Conservation (phyloP, 2,888 invertebrate species). For the Augiades crinisus region DNA sequence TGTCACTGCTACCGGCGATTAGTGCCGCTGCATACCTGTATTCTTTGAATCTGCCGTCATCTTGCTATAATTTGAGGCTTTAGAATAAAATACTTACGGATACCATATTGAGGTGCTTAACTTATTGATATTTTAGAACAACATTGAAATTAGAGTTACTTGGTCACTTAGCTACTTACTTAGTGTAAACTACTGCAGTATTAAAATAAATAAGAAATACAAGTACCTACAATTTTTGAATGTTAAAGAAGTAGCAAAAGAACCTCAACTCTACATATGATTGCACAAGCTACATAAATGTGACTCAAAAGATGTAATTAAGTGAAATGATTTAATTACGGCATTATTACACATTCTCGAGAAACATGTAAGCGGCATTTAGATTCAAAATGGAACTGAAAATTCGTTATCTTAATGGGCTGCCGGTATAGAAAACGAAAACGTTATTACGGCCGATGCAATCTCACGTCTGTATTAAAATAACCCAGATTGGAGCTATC, state of each 20-base stretch:
- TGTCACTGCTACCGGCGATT: slow-evolving; percentile 12
- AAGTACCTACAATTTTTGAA: too few species aligned
- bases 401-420: slow-evolving; percentile 17
- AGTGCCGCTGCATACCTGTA: neutral
- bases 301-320: neutral
- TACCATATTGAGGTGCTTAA: neutral
- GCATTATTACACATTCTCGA: neutral
- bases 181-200: too few species aligned
- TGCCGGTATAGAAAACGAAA: slow-evolving; percentile 16
- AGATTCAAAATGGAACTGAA: slow-evolving; percentile 6
- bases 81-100: neutral
- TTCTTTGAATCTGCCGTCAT: neutral
- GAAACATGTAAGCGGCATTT: slow-evolving; percentile 4
- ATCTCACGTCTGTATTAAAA: slow-evolving; percentile 18
- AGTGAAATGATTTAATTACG: neutral
- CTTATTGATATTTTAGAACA: neutral
- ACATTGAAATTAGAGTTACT: too few species aligned
- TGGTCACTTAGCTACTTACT: too few species aligned
- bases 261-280: too few species aligned
- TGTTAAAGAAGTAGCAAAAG: too few species aligned
- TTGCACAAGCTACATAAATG: too few species aligned
- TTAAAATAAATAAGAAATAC: too few species aligned
- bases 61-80: neutral
- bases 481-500: slow-evolving; percentile 21
- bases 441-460: slow-evolving; percentile 18